phyloP scores from a whole-genome alignment of 2,113 vertebrate genomes.

The Hypomesus transpacificus region DNA sequence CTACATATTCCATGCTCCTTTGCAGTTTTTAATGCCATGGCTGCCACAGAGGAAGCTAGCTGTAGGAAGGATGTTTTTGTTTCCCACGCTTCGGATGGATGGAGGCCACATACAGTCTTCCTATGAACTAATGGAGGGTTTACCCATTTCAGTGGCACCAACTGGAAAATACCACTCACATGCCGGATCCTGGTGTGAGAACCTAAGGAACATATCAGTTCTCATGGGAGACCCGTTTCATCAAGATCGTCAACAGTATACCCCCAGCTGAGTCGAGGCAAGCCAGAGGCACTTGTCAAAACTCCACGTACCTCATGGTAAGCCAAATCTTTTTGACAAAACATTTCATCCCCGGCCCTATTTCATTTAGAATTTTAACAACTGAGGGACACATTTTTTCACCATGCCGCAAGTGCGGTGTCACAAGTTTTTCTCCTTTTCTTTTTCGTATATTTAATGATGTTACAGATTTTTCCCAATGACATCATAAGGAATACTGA shows the following conservation, averaged over 20 bases:
- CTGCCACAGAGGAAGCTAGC: constrained; percentile 18
- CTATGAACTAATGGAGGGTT: constrained; percentile 44
- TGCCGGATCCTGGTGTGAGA: constrained; percentile 20
- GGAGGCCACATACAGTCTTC: constrained; percentile 30
- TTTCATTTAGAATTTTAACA: constrained; percentile 60
- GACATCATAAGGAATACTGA: constrained; percentile 65
- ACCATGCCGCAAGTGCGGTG: constrained; percentile 55
- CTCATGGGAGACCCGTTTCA: constrained; percentile 14
- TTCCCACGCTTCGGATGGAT: constrained; percentile 35
- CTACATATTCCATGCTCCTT: constrained; percentile 23
- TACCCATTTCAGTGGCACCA: constrained; percentile 11
- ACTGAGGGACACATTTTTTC: constrained; percentile 57
- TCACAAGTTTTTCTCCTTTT: constrained; percentile 49
- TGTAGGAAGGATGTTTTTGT: constrained; percentile 38
- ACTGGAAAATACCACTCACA: constrained; percentile 41
- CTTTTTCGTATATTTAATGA: constrained; percentile 52
- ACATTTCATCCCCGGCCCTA: constrained; percentile 38
- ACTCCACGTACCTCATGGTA: constrained; percentile 19
- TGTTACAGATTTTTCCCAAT: constrained; percentile 68
- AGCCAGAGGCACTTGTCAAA: constrained; percentile 24
- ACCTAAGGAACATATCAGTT: constrained; percentile 10
- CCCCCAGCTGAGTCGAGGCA: not conserved
- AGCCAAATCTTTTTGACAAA: constrained; percentile 3
- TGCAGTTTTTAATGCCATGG: constrained; percentile 17
- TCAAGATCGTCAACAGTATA: not conserved